Evolutionary conservation across 2,113 vertebrate species (phyloP), one percentile per base, ranked within the genome.

Genomic region (Chroicocephalus ridibundus): DNA sequence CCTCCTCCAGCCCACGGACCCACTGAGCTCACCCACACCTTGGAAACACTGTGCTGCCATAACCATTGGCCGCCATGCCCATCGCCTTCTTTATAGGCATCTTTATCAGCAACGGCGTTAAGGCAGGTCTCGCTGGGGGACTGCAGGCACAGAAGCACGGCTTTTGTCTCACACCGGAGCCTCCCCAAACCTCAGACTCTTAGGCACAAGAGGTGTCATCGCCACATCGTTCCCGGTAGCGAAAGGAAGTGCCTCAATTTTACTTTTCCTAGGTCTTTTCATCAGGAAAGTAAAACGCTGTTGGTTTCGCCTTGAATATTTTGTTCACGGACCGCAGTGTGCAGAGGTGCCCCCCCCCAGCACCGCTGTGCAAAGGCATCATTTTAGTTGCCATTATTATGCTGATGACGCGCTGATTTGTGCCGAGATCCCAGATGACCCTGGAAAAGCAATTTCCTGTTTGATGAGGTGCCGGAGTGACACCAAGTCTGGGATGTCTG

Each of bases 381-480:
- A 4, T 70, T 38, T 27, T 16, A 65, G 86, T 31, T 82, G 66
- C 94, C 66, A 34, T 93, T 95, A 60, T 93, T 19, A 89, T 90
- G 91, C 93, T 77, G 90, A 78, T 79, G 92, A 88, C 0, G 22
- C 0, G 13, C 84, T 26, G 92, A 57, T 71, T 60, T 55, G 34
- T 72, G 82, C 74, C 1, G 0, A 88, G 94, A 90, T 91, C 85
- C 87, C 95, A 84, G 76, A 14, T 84, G 94, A 95, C 91, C 92
- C 82, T 93, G 85, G 69, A 62, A 96, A 97, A 96, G 91, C 96
- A 97, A 97, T 97, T 97, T 96, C 96, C 97, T 97, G 95, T 94
- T 80, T 84, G 96, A 94, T 90, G 94, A 97, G 79, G 87, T 86
- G 93, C 89, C 13, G 6, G 81, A 95, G 68, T 88, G 96, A 96